Evolutionary conservation across 2,113 vertebrate species (phyloP).

Genomic region (Hirundichthys speculiger): DNA sequence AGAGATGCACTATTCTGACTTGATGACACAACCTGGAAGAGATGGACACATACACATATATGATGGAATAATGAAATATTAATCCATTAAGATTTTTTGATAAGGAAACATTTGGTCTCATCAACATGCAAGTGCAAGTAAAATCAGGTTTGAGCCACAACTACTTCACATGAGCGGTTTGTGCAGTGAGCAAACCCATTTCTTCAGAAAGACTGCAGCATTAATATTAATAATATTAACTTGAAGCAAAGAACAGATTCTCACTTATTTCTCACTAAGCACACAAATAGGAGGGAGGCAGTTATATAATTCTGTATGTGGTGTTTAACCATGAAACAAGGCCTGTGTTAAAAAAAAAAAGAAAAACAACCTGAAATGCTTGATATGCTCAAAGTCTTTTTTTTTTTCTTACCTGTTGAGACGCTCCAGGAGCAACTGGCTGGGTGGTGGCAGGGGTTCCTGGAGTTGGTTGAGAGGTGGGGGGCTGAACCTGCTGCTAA

Average conservation of each 20-base stretch:
- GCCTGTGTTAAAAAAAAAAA: background rate
- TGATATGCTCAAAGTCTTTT: background rate
- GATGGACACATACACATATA: background rate
- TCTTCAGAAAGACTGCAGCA: background rate
- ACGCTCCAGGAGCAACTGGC: conserved; percentile 39
- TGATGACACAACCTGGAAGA: conserved; percentile 57
- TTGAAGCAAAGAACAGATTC: background rate
- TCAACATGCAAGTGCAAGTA: background rate
- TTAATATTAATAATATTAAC: background rate
- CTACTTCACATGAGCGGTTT: too few species aligned
- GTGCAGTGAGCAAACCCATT: too few species aligned
- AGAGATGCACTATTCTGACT: conserved; percentile 62
- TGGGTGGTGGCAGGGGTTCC: conserved; percentile 61
- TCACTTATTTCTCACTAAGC: background rate
- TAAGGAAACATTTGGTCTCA: too few species aligned
- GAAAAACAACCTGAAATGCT: background rate
- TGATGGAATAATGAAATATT: background rate
- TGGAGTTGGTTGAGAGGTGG: conserved; percentile 53
- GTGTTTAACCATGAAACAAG: background rate
- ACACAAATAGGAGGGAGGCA: background rate
- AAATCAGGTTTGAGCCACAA: background rate
- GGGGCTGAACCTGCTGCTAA: conserved; percentile 64
- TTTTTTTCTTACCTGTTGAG: conserved; percentile 67
- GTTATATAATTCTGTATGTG: background rate
- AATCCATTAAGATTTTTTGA: background rate